phyloP scores from a whole-genome alignment of 2,797 vertebrate genomes.

The Mycteria americana region DNA sequence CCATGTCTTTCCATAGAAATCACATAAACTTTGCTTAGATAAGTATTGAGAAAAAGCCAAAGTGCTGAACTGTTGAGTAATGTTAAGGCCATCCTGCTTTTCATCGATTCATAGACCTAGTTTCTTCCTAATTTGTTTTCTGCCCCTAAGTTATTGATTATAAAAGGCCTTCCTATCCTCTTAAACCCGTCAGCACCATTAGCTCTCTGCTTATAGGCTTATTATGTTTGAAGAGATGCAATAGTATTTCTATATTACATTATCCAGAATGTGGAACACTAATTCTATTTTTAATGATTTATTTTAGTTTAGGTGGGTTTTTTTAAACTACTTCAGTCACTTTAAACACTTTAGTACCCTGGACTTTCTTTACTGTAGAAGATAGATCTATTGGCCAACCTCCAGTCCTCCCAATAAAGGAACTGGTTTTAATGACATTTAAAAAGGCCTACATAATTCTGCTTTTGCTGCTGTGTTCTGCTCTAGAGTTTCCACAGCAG shows the following conservation, averaged over 20 bases:
- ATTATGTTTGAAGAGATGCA: slow-evolving; percentile 2
- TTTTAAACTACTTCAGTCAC: background rate
- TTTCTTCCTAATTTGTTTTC: slow-evolving; percentile 8
- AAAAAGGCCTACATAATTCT: background rate
- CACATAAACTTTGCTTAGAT: background rate
- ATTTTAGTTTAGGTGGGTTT: background rate
- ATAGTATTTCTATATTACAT: slow-evolving; percentile 1
- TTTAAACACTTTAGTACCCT: background rate
- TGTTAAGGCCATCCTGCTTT: background rate
- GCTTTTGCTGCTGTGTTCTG: background rate
- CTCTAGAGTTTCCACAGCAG: background rate
- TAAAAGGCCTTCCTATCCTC: background rate
- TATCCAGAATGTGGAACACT: background rate
- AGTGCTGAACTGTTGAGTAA: background rate
- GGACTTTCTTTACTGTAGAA: background rate
- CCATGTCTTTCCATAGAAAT: background rate
- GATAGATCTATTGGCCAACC: background rate
- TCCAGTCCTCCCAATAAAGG: background rate
- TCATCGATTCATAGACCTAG: background rate
- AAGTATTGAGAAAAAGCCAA: background rate
- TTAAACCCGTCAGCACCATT: slow-evolving; percentile 42
- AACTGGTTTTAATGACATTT: background rate
- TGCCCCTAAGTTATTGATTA: slow-evolving; percentile 27
- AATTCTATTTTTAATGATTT: slow-evolving; percentile 47
- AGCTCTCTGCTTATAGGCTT: slow-evolving; percentile 15